These are phyloP conservation scores for Endotricha flammealis DNA, from an alignment of 2,888 invertebrate genomes.

Conservation along the genomic window DNA sequence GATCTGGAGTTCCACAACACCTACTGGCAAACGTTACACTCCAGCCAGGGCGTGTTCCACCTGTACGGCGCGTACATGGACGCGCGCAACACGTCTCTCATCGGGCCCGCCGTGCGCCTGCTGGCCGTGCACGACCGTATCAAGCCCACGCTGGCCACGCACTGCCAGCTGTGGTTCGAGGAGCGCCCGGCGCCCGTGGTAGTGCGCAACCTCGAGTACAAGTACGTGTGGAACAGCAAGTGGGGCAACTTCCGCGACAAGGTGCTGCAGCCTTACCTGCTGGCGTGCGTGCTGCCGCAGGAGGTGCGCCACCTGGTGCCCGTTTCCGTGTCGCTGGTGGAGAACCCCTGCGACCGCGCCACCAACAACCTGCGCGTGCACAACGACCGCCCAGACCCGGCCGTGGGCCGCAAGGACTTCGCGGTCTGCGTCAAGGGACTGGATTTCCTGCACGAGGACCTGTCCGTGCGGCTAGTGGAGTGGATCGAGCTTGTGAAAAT, in stretches of 20 bases:
- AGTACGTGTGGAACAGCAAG: constrained; percentile 95
- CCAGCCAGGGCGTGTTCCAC: constrained; percentile 92
- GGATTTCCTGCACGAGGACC: constrained; percentile 94
- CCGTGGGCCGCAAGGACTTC: constrained; percentile 84
- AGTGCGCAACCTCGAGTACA: constrained; percentile 91
- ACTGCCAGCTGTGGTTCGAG: constrained; percentile 94
- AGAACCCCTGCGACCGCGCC: constrained; percentile 89
- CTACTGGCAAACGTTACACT: constrained; percentile 93
- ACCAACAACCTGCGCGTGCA: constrained; percentile 91
- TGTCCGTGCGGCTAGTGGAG: constrained; percentile 92
- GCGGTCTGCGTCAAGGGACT: constrained; percentile 96
- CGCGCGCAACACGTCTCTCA: constrained; percentile 84
- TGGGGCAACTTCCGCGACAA: constrained; percentile 96
- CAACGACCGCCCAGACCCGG: constrained; percentile 81
- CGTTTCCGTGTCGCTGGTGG: constrained; percentile 91
- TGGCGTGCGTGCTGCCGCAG: constrained; percentile 91
- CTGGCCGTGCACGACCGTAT: constrained; percentile 94
- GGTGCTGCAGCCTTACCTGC: constrained; percentile 93
- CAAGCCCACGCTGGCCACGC: constrained; percentile 88
- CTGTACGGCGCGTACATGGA: constrained; percentile 94
- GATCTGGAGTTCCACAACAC: constrained; percentile 95
- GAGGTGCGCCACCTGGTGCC: constrained; percentile 85
- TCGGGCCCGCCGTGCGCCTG: constrained; percentile 90
- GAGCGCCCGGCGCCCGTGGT: constrained; percentile 88
- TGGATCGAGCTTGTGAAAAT: constrained; percentile 94